A percentile compares a stretch with the other conserved stretches of the same genome.
phyloP scores from a whole-genome alignment of 2,113 vertebrate genomes.

The Protomyctophum bolini region DNA sequence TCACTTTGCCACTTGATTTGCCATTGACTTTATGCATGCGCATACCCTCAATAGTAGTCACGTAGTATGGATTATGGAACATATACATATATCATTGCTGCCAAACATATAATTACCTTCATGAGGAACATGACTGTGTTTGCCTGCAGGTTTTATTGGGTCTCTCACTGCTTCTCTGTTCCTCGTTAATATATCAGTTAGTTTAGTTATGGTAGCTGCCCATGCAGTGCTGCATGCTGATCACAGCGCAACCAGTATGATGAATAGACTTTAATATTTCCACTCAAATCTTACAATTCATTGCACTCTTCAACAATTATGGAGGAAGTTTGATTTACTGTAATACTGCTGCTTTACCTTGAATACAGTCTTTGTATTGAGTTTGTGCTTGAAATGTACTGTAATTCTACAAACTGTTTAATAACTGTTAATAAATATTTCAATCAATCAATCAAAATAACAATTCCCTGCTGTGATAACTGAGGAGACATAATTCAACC shows the following conservation, averaged over 20 bases:
- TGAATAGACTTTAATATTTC: slow-evolving; percentile 37
- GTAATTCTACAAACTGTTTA: too few relatives aligned
- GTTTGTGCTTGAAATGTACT: too few relatives aligned
- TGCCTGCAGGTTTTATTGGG: slow-evolving; percentile 40
- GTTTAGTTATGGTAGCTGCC: slow-evolving; percentile 44
- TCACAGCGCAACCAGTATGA: slow-evolving; percentile 28
- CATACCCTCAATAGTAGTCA: slow-evolving; percentile 43
- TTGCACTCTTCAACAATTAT: slow-evolving; percentile 16
- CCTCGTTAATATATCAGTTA: slow-evolving; percentile 45
- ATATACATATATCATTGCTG: slow-evolving; percentile 47
- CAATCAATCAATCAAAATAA: too few relatives aligned
- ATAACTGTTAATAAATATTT: too few relatives aligned
- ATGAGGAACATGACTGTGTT: slow-evolving; percentile 54
- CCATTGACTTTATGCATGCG: too few relatives aligned
- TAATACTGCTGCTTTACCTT: slow-evolving; percentile 17
- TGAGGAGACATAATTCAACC: slow-evolving; percentile 17
- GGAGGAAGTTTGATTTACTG: slow-evolving; percentile 23
- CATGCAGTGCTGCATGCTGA: slow-evolving; percentile 45
- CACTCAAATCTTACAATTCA: slow-evolving; percentile 20
- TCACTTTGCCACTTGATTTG: too few relatives aligned
- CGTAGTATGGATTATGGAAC: slow-evolving; percentile 5
- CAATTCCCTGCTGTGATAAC: slow-evolving; percentile 11
- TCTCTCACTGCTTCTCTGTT: slow-evolving; percentile 43
- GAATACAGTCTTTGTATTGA: too few relatives aligned
- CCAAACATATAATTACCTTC: slow-evolving; percentile 55